Evolutionary conservation across 2,113 vertebrate genomes (phyloP).

Genomic region (Diphyllodes magnificus): DNA sequence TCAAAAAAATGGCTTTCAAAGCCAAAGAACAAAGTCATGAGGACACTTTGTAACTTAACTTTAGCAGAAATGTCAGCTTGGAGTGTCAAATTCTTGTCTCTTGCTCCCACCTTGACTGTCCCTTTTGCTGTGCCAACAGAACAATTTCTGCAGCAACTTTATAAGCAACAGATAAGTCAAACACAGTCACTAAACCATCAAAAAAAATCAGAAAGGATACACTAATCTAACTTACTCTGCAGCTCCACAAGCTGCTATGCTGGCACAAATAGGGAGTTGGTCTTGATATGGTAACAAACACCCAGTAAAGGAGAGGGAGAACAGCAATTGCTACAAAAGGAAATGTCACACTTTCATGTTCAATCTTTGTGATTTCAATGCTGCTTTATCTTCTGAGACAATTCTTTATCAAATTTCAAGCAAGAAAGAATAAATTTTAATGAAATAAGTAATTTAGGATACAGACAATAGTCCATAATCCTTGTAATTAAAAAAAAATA

Average conservation of each 20-base stretch:
- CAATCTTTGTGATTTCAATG: not conserved
- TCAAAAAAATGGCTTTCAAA: not conserved
- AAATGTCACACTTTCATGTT: not conserved
- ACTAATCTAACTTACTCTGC: not conserved
- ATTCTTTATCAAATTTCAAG: not conserved
- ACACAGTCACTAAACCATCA: not conserved
- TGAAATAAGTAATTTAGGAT: not conserved
- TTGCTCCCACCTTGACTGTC: not conserved
- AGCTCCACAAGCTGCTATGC: not conserved
- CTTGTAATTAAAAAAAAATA: not conserved
- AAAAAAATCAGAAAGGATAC: not conserved
- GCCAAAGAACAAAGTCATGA: not conserved
- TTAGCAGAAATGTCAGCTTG: not conserved
- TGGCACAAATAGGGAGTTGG: not conserved
- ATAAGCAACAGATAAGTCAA: not conserved
- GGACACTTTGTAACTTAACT: not conserved
- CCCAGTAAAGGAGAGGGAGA: not conserved
- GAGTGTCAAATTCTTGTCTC: not conserved
- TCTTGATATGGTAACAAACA: not conserved
- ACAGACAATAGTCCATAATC: not conserved
- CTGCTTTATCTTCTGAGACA: not conserved
- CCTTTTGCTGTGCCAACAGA: not conserved
- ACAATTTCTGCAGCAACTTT: not conserved
- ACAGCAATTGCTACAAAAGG: not conserved
- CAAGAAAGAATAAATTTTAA: not conserved